Evolutionary conservation across 2,888 invertebrate species (phyloP).

Genomic region (Coelinius sp.): DNA sequence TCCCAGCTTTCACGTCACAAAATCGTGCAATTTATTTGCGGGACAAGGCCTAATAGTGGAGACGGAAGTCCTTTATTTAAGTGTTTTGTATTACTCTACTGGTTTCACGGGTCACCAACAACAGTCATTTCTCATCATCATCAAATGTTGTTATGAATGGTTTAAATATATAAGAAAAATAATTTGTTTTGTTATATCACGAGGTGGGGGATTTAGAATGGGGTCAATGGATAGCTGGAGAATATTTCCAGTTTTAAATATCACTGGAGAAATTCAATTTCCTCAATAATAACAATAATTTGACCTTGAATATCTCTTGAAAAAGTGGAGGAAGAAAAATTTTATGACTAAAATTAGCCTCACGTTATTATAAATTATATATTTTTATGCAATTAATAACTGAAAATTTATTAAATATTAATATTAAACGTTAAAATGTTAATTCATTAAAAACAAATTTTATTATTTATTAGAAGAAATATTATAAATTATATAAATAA

Average conservation of each 20-base stretch:
- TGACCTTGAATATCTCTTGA: too few species aligned
- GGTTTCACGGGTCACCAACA: neutral
- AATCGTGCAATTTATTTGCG: conserved; percentile 55
- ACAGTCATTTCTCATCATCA: conserved; percentile 12
- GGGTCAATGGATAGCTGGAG: neutral
- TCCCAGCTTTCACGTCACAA: conserved; percentile 50
- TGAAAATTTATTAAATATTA: too few species aligned
- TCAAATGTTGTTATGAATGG: conserved; percentile 8
- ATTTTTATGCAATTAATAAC: too few species aligned
- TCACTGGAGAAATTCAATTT: neutral
- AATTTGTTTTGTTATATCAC: neutral
- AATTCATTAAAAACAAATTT: too few species aligned
- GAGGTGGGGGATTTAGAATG: neutral
- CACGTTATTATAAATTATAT: too few species aligned
- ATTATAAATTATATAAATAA: too few species aligned
- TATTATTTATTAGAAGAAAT: too few species aligned
- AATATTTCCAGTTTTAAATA: neutral
- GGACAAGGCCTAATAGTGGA: conserved; percentile 49
- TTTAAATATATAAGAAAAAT: neutral
- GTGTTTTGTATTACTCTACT: neutral
- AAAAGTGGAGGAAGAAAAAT: neutral
- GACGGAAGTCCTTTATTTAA: conserved; percentile 51
- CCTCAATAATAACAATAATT: too few species aligned
- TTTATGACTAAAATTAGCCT: neutral
- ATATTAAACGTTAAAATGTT: too few species aligned